Percentiles rank a stretch among this genome's conserved stretches.
Evolutionary conservation across 30 jellyfish, hydroid and myxozoan genomes (phyloP).

Genomic region (Pelagia noctiluca): DNA sequence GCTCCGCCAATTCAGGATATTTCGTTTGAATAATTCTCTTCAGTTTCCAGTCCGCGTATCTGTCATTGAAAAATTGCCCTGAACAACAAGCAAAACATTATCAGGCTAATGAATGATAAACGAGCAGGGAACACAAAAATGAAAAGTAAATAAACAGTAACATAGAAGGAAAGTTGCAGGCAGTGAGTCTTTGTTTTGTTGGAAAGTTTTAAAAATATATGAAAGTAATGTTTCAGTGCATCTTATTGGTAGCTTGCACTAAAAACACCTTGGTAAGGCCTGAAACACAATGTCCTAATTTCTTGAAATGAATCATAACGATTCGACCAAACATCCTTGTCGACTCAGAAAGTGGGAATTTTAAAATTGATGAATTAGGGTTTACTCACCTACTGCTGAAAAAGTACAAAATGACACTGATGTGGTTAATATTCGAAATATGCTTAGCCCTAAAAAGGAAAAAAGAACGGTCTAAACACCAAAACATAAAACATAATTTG

Average conservation of each 20-base stretch:
- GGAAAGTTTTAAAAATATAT: too few relatives aligned
- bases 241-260: neutral
- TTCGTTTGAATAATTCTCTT: constrained; percentile 25
- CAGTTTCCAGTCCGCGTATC: constrained; percentile 23
- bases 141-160: neutral
- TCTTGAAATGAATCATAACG: neutral
- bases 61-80: constrained; percentile 60
- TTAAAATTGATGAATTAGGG: neutral
- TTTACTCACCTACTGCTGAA: constrained; percentile 40
- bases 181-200: too few relatives aligned
- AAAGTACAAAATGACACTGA: constrained; percentile 43
- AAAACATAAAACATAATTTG: neutral
- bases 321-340: neutral
- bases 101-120: neutral
- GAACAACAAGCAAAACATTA: neutral
- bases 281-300: neutral
- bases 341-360: neutral
- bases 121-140: neutral
- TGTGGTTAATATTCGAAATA: constrained; percentile 5
- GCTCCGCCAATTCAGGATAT: constrained; percentile 49
- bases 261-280: neutral
- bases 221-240: too few relatives aligned
- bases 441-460: constrained; percentile 29
- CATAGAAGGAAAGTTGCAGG: too few relatives aligned
- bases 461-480: neutral